Evolutionary conservation across 2,113 vertebrate genomes (phyloP), one percentile per base, ranked within the genome.

Genomic region (Hymenochirus boettgeri): DNA sequence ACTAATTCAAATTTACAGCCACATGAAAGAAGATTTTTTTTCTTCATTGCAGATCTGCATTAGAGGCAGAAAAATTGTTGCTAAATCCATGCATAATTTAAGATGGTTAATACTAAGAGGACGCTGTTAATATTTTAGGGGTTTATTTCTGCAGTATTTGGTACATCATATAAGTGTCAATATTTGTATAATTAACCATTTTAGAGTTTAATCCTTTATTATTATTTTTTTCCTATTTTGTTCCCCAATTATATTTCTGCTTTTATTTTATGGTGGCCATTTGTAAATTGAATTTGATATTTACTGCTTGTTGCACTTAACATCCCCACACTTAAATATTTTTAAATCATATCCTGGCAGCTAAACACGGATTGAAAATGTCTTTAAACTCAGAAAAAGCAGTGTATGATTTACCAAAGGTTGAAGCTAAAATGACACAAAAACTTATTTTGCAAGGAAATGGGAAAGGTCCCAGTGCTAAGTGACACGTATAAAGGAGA

Each of bases 251-350:
- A 15, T n/a, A 3, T 39, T 39, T 39, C 3, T n/a, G 3, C 15
- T n/a, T n/a, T 42, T 42, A 15, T 42, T 42, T 42, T 42, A 42
- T 42, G 39, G 13, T 4, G 39, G 13, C 39, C 39, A 42, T 42
- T 42, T 42, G 39, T 42, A 42, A 42, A 42, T 42, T 42, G 39
- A 42, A 42, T 18, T 18, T 42, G 39, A 42, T 42, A n/a, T 42
- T 4, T 42, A n/a, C 39, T n/a, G 39, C 17, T 42, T 13, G n/a
- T 42, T 42, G 39, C 39, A n/a, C 3, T 42, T 42, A 42, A 42
- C 39, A 13, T 42, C 7, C 39, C n/a, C 13, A 18, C 8, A 18
- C n/a, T 42, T 42, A 15, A 42, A 42, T 42, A 42, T 11, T 15
- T n/a, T 42, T 42, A 6, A 31, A 6, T 31, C 29, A 31, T 31